A percentile compares a stretch with the other conserved stretches of the same genome.
Conservation (phyloP, 1,140 invertebrate genomes). For the Achroia grisella region DNA sequence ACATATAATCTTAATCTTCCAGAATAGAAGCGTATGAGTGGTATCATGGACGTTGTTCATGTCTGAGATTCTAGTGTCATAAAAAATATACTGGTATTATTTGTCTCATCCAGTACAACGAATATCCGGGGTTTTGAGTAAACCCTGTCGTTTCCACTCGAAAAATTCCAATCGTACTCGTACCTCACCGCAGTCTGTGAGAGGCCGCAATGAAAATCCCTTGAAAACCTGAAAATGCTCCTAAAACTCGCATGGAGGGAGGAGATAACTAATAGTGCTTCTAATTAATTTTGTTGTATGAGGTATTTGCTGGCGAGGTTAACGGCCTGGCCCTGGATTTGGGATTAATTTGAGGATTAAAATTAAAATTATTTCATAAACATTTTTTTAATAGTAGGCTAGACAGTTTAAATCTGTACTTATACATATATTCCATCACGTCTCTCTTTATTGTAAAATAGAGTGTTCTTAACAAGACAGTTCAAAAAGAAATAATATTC, state of each 20-base stretch:
- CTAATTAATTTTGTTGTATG: slow-evolving; percentile 25
- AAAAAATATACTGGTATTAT: too few relatives aligned
- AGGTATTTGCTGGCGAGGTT: not conserved
- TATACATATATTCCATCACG: too few relatives aligned
- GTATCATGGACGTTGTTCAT: too few relatives aligned
- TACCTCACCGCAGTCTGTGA: slow-evolving; percentile 46
- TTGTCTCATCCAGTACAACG: not conserved
- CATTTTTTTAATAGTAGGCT: too few relatives aligned
- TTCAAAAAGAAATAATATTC: too few relatives aligned
- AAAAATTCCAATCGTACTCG: slow-evolving; percentile 60
- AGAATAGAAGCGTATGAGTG: too few relatives aligned
- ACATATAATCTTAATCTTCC: too few relatives aligned
- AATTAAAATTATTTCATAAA: too few relatives aligned
- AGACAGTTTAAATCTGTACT: too few relatives aligned
- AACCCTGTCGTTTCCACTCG: slow-evolving; percentile 66
- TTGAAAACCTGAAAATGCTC: slow-evolving; percentile 58
- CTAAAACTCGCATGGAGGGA: slow-evolving; percentile 30
- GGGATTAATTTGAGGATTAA: too few relatives aligned
- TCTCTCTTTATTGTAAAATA: too few relatives aligned
- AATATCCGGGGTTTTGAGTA: slow-evolving; percentile 13
- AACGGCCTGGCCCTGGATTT: not conserved
- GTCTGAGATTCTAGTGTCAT: not conserved
- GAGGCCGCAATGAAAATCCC: slow-evolving; percentile 58
- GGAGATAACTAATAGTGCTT: slow-evolving; percentile 35
- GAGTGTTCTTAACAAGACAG: too few relatives aligned